phyloP scores from a whole-genome alignment of 2,888 invertebrate genomes.

The Lasioglossum oenotherae region DNA sequence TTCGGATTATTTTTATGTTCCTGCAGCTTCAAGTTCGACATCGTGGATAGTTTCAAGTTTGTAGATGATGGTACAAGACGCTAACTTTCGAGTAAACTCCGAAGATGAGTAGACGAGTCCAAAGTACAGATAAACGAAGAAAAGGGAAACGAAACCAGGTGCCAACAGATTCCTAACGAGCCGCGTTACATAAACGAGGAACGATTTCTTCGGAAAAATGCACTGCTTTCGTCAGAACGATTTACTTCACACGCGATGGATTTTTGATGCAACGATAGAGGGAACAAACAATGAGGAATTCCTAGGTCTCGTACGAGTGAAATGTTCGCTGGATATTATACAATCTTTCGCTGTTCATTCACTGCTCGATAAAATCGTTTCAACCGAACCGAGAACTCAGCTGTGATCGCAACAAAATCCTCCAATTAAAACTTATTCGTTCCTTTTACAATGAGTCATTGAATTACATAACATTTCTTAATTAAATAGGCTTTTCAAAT shows the following conservation, averaged over 20 bases:
- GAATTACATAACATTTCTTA: neutral
- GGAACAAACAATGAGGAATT: constrained; percentile 22
- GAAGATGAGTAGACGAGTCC: neutral
- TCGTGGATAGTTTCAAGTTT: neutral
- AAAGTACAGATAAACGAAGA: neutral
- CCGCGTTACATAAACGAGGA: constrained; percentile 12
- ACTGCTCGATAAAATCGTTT: neutral
- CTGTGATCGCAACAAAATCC: neutral
- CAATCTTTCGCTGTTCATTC: constrained; percentile 13
- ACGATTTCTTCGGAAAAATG: constrained; percentile 26
- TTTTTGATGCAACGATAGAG: constrained; percentile 20
- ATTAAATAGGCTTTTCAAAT: neutral
- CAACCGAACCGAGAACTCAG: neutral
- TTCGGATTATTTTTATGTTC: neutral
- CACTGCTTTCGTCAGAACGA: constrained; percentile 3
- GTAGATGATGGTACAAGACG: neutral
- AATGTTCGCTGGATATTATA: neutral
- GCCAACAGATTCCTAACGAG: neutral
- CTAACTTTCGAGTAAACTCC: neutral
- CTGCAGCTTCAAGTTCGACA: neutral
- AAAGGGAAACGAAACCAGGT: neutral
- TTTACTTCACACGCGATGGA: constrained; percentile 27
- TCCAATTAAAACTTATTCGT: neutral
- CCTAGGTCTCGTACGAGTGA: constrained; percentile 1
- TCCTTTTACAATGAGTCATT: neutral